A percentile compares a stretch with the other conserved stretches of the same genome.
phyloP scores from a whole-genome alignment of 2,797 vertebrate species.

The Pipistrellus pygmaeus region DNA sequence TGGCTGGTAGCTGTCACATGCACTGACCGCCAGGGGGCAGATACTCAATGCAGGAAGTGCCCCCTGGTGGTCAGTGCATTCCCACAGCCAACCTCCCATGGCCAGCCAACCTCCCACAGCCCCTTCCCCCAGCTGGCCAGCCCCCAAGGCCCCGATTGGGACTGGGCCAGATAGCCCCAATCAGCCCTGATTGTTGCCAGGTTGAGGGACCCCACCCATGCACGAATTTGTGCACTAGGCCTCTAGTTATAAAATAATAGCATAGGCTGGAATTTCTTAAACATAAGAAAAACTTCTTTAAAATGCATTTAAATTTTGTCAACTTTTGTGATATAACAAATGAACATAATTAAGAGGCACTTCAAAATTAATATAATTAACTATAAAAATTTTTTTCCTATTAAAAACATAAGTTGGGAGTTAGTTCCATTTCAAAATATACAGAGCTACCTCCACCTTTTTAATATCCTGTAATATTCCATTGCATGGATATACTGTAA shows the following conservation, averaged over 20 bases:
- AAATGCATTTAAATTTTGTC: neutral
- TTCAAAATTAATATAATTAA: constrained; percentile 33
- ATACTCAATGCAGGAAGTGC: too few relatives aligned
- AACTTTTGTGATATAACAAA: neutral
- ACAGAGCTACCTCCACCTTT: neutral
- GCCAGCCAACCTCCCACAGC: too few relatives aligned
- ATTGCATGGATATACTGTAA: neutral
- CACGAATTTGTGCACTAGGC: too few relatives aligned
- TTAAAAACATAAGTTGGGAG: neutral
- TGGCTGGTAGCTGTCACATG: too few relatives aligned
- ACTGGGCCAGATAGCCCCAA: too few relatives aligned
- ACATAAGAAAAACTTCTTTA: neutral
- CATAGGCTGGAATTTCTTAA: constrained; percentile 2
- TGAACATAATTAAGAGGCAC: neutral
- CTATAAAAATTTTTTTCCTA: constrained; percentile 16
- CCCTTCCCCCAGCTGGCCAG: too few relatives aligned
- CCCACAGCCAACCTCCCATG: too few relatives aligned
- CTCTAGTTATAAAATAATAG: neutral
- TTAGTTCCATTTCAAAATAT: neutral
- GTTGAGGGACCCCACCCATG: too few relatives aligned
- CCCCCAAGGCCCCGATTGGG: too few relatives aligned
- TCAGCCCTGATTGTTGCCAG: too few relatives aligned
- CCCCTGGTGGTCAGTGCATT: too few relatives aligned
- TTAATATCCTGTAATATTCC: neutral
- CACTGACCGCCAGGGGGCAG: too few relatives aligned